Percentiles rank a stretch among this genome's conserved stretches.
phyloP scores from a whole-genome alignment of 2,888 invertebrate species.

The Drosophila neonasuta region DNA sequence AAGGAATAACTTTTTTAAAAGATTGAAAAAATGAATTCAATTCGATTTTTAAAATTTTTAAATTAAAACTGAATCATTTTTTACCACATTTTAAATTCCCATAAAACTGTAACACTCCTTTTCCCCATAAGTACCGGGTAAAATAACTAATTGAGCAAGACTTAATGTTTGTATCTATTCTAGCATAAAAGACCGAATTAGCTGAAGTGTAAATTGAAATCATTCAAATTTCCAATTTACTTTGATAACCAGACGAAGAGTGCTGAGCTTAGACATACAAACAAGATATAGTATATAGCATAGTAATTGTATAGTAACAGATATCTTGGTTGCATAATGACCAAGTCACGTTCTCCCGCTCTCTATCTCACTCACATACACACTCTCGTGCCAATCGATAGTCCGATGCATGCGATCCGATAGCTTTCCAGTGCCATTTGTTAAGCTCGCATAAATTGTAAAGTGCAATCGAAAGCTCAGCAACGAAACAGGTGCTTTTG shows the following conservation, averaged over 20 bases:
- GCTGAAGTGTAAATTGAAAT: neutral
- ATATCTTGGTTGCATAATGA: conserved; percentile 6
- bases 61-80: no score
- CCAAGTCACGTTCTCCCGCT: neutral
- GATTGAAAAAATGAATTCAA: no score
- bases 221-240: neutral
- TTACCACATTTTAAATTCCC: no score
- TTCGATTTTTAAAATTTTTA: no score
- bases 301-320: neutral
- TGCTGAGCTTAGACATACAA: neutral
- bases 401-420: conserved; percentile 10
- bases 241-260: neutral
- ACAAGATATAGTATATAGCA: neutral
- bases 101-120: neutral
- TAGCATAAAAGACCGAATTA: neutral
- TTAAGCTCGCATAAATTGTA: conserved; percentile 22
- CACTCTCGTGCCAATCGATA: conserved; percentile 8
- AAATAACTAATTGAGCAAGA: neutral
- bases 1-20: no score
- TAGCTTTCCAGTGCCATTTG: conserved; percentile 26
- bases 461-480: conserved; percentile 27
- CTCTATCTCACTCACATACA: neutral
- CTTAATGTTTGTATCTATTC: neutral
- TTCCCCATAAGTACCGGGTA: neutral
- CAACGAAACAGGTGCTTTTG: conserved; percentile 27